Evolutionary conservation across 2,797 vertebrate species (phyloP).

Genomic region (Myotis daubentonii): DNA sequence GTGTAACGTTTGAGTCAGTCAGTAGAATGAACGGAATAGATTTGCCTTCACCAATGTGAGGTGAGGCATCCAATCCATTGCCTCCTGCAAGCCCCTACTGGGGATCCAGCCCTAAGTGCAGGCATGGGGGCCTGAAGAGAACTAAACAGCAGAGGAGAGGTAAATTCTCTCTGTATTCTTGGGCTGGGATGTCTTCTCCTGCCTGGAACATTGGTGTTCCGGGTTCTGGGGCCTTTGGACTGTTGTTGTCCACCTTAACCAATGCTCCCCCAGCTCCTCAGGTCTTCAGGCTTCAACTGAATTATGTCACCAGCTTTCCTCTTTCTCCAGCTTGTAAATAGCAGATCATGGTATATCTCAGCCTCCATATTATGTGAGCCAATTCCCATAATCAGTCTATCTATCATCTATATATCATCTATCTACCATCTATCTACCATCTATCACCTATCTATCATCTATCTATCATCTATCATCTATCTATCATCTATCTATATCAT

Average conservation of each 20-base stretch:
- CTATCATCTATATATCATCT: no score
- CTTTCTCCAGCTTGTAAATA: background rate
- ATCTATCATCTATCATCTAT: no score
- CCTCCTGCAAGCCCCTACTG: no score
- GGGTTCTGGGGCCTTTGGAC: background rate
- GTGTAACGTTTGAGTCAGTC: background rate
- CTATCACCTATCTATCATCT: no score
- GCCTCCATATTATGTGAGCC: background rate
- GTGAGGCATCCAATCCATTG: background rate
- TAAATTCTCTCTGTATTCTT: background rate
- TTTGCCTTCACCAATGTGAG: background rate
- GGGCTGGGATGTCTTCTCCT: background rate
- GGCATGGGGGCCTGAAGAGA: background rate
- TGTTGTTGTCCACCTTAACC: background rate
- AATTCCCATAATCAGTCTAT: no score
- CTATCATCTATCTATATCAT: no score
- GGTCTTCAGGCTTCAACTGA: background rate
- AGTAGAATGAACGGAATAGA: background rate
- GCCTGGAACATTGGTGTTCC: background rate
- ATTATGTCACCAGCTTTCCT: background rate
- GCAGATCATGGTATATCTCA: background rate
- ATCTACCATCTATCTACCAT: no score
- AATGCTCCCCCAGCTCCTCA: background rate
- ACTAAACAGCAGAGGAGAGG: background rate
- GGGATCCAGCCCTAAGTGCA: no score